Evolutionary conservation across 2,797 vertebrate genomes (phyloP), one percentile per base, ranked within the genome.

Genomic region (Holocentrus rufus): DNA sequence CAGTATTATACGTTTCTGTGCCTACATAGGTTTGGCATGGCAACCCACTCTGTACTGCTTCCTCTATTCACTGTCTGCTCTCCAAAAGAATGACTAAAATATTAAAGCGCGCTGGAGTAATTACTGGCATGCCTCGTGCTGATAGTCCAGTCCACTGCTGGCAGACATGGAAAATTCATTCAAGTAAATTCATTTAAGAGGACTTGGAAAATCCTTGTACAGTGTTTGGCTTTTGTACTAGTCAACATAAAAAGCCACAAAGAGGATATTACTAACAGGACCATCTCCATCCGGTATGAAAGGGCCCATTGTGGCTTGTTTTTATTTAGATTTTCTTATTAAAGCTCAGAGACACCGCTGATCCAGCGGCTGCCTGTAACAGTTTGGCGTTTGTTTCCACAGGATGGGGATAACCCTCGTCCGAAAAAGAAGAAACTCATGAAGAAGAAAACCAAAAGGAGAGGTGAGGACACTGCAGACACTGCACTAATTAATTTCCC

Each of bases 361-460:
- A 44, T 22, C 23, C 44, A 13, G 54, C 9, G 25, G 18, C 18
- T 7, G 36, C 14, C 49, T 15, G n/a, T 63, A 25, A 62, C 39
- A n/a, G 34, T 17, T 65, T n/a, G 65, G 20, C 61, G n/a, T 82
- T 25, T 58, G 1, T 66, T 36, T 44, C 20, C 50, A 17, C 80
- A 95, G 94, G 91, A 89, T 18, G 80, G 69, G 1, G 92, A 89
- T 14, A 70, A 65, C 65, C 14, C 69, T 15, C 84, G 83, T 10
- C 85, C 93, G 89, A 95, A 94, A 52, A 95, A 92, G 91, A 94
- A 94, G 83, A 92, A 92, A 80, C 31, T 86, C n/a, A 89, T 93
- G 88, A 95, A 94, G 79, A 95, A 94, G 82, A 93, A 88, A 54
- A 93, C 90, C 14, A 95, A 94, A 87, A 93, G 92, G 85, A 93